phyloP scores from a whole-genome alignment of 2,888 invertebrate species.

The Rhodophaea formosa region DNA sequence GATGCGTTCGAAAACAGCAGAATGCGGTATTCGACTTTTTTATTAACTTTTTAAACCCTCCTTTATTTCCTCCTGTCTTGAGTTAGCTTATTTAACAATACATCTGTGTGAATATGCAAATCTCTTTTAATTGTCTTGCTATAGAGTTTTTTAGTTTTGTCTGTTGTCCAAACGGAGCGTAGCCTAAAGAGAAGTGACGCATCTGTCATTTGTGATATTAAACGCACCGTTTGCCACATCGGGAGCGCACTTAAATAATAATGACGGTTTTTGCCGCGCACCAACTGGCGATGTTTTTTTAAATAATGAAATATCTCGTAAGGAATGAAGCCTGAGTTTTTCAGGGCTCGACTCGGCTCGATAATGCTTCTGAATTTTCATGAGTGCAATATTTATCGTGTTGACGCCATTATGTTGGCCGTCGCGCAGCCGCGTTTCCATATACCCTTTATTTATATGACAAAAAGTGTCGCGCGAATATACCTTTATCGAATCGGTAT shows the following conservation, averaged over 20 bases:
- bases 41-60: constrained; percentile 42
- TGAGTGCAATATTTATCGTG: constrained; percentile 70
- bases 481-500: constrained; percentile 71
- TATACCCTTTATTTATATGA: constrained; percentile 63
- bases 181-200: constrained; percentile 52
- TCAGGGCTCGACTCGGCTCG: constrained; percentile 41
- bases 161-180: constrained; percentile 41
- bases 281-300: constrained; percentile 49
- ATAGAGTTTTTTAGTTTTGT: constrained; percentile 44
- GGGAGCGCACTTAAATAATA: constrained; percentile 50
- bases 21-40: constrained; percentile 34
- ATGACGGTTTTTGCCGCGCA: constrained; percentile 53
- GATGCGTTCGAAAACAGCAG: constrained; percentile 65
- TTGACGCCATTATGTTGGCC: constrained; percentile 60
- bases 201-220: constrained; percentile 77
- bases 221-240: constrained; percentile 61
- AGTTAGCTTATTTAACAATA: constrained; percentile 48
- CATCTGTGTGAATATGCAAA: constrained; percentile 71
- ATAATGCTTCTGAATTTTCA: constrained; percentile 73
- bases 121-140: constrained; percentile 61
- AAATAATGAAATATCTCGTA: constrained; percentile 56
- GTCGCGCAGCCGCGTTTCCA: constrained; percentile 55
- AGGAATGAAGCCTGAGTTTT: constrained; percentile 56
- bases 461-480: constrained; percentile 67
- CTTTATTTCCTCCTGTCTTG: constrained; percentile 57